A percentile compares a stretch with the other conserved stretches of the same genome.
Evolutionary conservation across 2,113 vertebrate species (phyloP).

Genomic region (Caracal caracal): DNA sequence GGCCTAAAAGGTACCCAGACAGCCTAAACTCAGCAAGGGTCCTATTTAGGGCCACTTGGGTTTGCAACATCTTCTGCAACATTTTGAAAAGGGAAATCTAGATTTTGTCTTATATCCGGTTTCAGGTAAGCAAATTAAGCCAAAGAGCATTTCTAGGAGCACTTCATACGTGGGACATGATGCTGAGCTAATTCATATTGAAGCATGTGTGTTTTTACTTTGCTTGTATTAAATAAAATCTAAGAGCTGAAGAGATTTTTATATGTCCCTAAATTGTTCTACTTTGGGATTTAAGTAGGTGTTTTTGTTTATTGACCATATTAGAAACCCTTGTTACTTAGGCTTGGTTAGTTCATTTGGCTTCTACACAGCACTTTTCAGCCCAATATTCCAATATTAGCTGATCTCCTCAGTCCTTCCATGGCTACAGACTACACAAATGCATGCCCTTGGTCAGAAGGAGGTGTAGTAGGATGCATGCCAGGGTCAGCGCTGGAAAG

Average conservation of each 20-base stretch:
- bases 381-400: background rate
- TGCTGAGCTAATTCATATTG: background rate
- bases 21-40: background rate
- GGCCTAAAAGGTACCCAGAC: background rate
- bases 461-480: background rate
- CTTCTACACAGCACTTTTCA: background rate
- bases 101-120: background rate
- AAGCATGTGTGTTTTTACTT: background rate
- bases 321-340: background rate
- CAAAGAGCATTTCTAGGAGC: background rate
- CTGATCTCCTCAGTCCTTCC: slow-evolving; percentile 17
- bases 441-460: background rate
- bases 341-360: slow-evolving; percentile 5
- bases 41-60: background rate
- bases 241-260: background rate
- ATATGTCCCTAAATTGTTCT: background rate
- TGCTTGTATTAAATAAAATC: background rate
- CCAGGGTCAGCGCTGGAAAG: background rate
- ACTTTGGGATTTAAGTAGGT: background rate
- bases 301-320: background rate
- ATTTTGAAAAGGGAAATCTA: background rate
- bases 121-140: background rate
- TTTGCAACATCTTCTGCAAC: background rate
- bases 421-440: slow-evolving; percentile 31
- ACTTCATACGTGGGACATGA: background rate